Evolutionary conservation across 2,797 vertebrate genomes (phyloP), one percentile per base, ranked within the genome.

Genomic region (Pseudochirops cupreus): DNA sequence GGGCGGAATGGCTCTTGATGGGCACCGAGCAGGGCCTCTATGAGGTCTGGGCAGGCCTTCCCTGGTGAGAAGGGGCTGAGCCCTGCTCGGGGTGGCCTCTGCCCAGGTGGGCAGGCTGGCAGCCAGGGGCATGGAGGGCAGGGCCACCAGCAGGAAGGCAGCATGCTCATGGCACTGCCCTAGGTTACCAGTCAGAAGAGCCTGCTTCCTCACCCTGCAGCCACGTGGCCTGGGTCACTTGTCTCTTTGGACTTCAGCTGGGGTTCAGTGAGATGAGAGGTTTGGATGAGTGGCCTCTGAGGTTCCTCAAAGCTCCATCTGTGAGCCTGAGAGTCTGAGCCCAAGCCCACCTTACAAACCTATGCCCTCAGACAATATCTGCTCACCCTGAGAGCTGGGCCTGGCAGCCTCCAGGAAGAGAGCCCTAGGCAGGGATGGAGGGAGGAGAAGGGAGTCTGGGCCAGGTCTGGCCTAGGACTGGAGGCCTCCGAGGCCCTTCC

Each of bases 51-150:
- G 7, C 24, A 13, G 6, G 1, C 1, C 82, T n/a, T 26, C n/a
- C 21, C 82, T n/a, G 82, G 24, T 2, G 13, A 50, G n/a, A 89
- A n/a, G 4, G n/a, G 74, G 24, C 74, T 24, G n/a, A 46, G 5
- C 74, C 82, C 18, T 24, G 18, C 26, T 95, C 92, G 28, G 53
- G 54, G 56, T 53, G 46, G 18, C 58, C 29, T 29, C 93, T 12
- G 92, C 53, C 89, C 54, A 58, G 59, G 95, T 55, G 12, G 58
- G 82, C 28, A 0, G 90, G 94, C 95, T 90, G 94, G 92, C 93
- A 95, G 33, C 90, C 67, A 82, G 52, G 50, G 95, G 97, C 95
- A 96, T 91, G 94, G 94, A 74, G 39, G 96, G 96, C 94, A 90
- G 91, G 95, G 92, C 96, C 52, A 82, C 62, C 62, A 74, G 18